These are phyloP conservation scores for Lophotriccus pileatus DNA, from an alignment of 2,797 vertebrate species.

Conservation along the genomic window DNA sequence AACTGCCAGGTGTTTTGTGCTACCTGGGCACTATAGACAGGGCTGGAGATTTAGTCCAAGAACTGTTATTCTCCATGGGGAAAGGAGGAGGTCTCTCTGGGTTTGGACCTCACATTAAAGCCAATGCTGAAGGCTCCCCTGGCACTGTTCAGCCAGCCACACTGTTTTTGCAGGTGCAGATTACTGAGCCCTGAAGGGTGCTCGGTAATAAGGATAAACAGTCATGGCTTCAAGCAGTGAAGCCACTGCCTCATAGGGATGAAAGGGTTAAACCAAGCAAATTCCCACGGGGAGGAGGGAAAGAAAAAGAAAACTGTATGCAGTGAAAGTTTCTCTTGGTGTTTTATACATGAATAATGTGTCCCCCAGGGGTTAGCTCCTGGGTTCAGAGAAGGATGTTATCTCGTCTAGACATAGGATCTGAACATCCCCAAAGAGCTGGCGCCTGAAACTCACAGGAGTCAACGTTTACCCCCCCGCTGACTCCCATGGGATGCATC, in stretches of 20 bases:
- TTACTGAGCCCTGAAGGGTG: conserved; percentile 9
- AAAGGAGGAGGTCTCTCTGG: conserved; percentile 7
- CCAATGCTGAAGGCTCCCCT: background rate
- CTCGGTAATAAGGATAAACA: background rate
- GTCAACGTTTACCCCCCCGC: background rate
- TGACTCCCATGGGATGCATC: conserved; percentile 53
- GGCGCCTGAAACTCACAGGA: conserved; percentile 52
- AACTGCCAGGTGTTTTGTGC: background rate
- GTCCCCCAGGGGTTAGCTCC: conserved; percentile 54
- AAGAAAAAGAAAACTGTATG: conserved; percentile 35
- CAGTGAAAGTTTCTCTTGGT: conserved; percentile 30
- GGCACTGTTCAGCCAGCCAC: background rate
- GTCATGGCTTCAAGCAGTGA: background rate
- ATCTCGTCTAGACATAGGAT: conserved; percentile 62
- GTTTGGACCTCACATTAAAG: conserved; percentile 58
- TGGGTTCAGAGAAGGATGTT: conserved; percentile 52
- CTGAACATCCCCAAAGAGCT: conserved; percentile 58
- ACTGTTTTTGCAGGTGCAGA: conserved; percentile 43
- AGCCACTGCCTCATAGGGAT: background rate
- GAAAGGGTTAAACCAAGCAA: conserved; percentile 52
- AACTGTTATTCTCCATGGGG: background rate
- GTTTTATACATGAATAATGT: conserved; percentile 59
- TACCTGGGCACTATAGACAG: background rate
- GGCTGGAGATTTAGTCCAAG: background rate
- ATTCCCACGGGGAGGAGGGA: conserved; percentile 55